A percentile compares a stretch with the other conserved stretches of the same genome.
phyloP scores from a whole-genome alignment of 1,140 invertebrate species.

The Drosophila obscura region DNA sequence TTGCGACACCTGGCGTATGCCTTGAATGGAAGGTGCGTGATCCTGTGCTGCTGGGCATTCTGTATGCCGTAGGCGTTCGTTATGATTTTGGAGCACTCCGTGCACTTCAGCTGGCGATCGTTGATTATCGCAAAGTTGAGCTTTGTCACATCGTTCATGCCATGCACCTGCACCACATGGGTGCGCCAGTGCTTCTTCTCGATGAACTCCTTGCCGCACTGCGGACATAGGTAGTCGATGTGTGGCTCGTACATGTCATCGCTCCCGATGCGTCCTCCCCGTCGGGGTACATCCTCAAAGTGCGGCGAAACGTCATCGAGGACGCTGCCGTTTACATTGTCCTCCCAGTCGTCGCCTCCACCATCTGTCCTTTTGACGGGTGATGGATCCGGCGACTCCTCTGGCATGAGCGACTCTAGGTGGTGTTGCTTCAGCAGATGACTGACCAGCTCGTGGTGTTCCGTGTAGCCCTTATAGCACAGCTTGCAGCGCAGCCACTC shows the following conservation, averaged over 20 bases:
- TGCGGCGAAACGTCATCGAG: constrained; percentile 56
- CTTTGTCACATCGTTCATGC: constrained; percentile 69
- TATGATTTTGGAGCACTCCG: constrained; percentile 75
- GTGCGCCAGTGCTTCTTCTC: constrained; percentile 79
- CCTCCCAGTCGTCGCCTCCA: constrained; percentile 42
- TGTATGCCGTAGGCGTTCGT: constrained; percentile 81
- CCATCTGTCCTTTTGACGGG: constrained; percentile 2
- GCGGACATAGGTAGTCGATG: constrained; percentile 77
- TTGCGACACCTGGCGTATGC: constrained; percentile 73
- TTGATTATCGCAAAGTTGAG: constrained; percentile 72
- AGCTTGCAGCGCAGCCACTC: constrained; percentile 76
- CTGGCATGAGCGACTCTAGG: constrained; percentile 51
- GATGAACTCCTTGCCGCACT: constrained; percentile 73
- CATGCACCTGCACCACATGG: constrained; percentile 68
- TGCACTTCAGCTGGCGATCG: constrained; percentile 72
- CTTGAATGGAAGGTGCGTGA: constrained; percentile 75
- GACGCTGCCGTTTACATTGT: constrained; percentile 21
- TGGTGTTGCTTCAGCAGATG: constrained; percentile 70
- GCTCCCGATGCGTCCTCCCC: constrained; percentile 61
- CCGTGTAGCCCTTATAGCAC: constrained; percentile 65
- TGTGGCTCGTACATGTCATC: constrained; percentile 74
- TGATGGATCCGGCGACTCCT: not conserved
- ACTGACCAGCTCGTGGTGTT: constrained; percentile 50
- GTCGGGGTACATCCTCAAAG: constrained; percentile 51
- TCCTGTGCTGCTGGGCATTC: constrained; percentile 78